Conservation (phyloP, 2,113 vertebrate genomes). For the Megaptera novaeangliae region DNA sequence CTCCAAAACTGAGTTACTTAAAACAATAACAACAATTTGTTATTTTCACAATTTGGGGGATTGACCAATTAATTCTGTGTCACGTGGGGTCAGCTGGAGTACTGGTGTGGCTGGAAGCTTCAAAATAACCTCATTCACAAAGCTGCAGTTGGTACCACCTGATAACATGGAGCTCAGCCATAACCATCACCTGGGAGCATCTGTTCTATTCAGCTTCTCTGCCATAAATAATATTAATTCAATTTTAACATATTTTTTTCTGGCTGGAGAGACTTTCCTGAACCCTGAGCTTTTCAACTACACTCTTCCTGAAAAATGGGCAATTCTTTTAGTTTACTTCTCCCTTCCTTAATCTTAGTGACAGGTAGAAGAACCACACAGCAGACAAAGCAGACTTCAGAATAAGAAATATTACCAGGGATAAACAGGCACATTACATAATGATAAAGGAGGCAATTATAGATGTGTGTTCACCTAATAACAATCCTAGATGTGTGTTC, state of each 20-base stretch:
- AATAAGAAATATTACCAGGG: too few species aligned
- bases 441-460: neutral
- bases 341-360: neutral
- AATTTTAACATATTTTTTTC: neutral
- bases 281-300: neutral
- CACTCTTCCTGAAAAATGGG: neutral
- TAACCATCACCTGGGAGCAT: too few species aligned
- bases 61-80: neutral
- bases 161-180: neutral
- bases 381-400: neutral
- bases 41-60: neutral
- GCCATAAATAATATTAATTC: neutral
- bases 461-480: neutral
- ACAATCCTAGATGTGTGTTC: neutral
- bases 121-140: neutral
- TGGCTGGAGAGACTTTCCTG: neutral
- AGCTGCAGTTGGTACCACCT: neutral
- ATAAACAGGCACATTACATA: neutral
- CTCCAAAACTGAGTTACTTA: neutral
- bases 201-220: neutral
- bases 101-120: neutral
- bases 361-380: neutral
- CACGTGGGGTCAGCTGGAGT: neutral
- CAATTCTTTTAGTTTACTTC: neutral
- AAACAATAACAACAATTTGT: neutral